Percentiles rank a stretch among this genome's conserved stretches.
phyloP scores from a whole-genome alignment of 2,113 vertebrate genomes.

The Fregetta grallaria region DNA sequence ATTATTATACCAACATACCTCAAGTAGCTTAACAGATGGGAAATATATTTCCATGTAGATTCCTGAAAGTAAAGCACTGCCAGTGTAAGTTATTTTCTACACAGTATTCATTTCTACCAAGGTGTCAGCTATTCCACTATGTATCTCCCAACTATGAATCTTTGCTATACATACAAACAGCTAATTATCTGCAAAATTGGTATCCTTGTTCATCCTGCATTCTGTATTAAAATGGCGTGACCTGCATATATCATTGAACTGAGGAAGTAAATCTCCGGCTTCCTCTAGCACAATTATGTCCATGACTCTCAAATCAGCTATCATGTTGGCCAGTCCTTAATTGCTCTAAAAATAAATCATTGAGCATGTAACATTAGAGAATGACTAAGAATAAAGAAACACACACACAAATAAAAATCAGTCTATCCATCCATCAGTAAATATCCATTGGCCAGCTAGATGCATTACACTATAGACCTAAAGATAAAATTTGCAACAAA shows the following conservation, averaged over 20 bases:
- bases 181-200: neutral
- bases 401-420: neutral
- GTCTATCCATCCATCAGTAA: neutral
- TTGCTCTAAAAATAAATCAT: neutral
- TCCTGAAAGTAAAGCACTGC: neutral
- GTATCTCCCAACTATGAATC: neutral
- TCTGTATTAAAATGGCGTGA: neutral
- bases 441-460: neutral
- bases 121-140: neutral
- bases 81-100: neutral
- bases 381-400: neutral
- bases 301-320: neutral
- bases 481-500: neutral
- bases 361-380: neutral
- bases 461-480: neutral
- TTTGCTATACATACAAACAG: neutral
- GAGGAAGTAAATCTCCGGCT: neutral
- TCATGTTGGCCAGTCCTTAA: neutral
- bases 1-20: neutral
- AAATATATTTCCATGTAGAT: neutral
- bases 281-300: neutral
- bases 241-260: neutral
- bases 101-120: neutral
- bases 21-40: neutral
- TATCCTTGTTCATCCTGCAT: neutral